These are phyloP conservation scores for Palythoa grandiflora DNA, from an alignment of 92 coral and sea anemone genomes.

Conservation along the genomic window DNA sequence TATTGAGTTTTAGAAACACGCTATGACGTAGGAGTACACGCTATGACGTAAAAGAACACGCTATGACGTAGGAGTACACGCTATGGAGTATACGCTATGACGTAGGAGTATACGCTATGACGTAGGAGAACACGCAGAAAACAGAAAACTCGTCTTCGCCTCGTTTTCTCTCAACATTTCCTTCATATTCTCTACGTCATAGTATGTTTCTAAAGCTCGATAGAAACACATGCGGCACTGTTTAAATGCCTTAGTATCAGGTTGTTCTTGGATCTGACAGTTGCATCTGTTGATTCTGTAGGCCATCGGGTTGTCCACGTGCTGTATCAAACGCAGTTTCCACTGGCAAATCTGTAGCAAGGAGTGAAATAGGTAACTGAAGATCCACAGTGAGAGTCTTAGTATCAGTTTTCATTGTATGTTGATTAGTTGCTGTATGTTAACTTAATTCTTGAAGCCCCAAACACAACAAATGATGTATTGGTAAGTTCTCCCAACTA, in stretches of 20 bases:
- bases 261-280: background rate
- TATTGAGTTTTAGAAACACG: no score
- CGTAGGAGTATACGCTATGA: background rate
- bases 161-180: no score
- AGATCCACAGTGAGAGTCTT: background rate
- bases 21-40: no score
- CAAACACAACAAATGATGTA: no score
- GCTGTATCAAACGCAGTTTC: conserved; percentile 26
- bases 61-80: background rate
- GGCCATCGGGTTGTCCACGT: conserved; percentile 91
- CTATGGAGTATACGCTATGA: background rate
- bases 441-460: background rate
- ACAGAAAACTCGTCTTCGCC: background rate
- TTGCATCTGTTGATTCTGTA: conserved; percentile 32
- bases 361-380: conserved; percentile 74
- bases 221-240: background rate
- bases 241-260: background rate
- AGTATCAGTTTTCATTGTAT: background rate
- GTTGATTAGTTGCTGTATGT: background rate
- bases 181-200: no score
- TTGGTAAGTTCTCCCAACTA: no score
- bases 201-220: no score
- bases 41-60: background rate
- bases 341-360: conserved; percentile 16
- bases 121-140: background rate